These are phyloP conservation scores for Micronycteris hirsuta DNA, from an alignment of 2,113 vertebrate genomes.

Conservation along the genomic window DNA sequence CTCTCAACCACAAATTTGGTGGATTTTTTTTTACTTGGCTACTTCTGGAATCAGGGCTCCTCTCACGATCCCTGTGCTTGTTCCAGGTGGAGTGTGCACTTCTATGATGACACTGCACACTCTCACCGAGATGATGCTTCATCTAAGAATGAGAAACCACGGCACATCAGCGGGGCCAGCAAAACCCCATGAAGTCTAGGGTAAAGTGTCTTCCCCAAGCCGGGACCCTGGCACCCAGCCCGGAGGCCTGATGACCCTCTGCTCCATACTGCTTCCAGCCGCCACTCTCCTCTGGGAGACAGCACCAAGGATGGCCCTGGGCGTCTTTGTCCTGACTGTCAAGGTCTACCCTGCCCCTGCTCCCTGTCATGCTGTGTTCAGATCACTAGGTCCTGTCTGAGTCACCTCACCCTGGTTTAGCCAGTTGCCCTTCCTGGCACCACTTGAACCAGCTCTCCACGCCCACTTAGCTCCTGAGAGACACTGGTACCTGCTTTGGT, in stretches of 20 bases:
- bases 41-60: not conserved
- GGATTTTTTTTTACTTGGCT: not conserved
- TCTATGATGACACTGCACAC: not conserved
- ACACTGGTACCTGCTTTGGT: not conserved
- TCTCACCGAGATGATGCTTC: not conserved
- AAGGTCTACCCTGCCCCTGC: no score
- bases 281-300: not conserved
- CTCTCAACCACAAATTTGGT: not conserved
- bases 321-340: no score
- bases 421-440: not conserved
- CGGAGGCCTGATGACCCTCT: accelerated
- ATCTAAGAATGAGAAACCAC: not conserved
- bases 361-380: not conserved
- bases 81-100: not conserved
- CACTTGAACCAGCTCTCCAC: not conserved
- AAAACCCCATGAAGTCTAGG: not conserved
- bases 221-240: not conserved
- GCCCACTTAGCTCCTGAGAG: not conserved
- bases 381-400: no score
- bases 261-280: accelerated
- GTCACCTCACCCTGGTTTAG: not conserved
- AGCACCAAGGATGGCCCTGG: not conserved
- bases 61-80: not conserved
- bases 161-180: accelerated
- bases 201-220: accelerated